Conservation (phyloP, 2,113 vertebrate genomes). For the Pseudorasbora parva region DNA sequence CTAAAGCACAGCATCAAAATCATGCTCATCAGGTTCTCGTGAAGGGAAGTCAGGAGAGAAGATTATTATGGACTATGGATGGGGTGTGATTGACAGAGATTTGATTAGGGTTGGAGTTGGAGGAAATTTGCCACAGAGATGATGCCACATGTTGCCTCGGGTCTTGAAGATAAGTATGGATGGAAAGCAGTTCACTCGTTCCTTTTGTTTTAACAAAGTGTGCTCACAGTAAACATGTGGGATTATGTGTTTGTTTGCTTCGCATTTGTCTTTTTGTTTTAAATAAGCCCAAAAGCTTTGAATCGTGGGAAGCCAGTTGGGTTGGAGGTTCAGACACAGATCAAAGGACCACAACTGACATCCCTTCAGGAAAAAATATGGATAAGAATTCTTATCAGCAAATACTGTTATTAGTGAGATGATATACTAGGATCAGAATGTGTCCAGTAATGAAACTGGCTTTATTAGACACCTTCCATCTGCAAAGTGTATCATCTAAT, state of each 20-base stretch:
- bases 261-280: background rate
- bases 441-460: background rate
- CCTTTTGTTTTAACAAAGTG: background rate
- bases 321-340: background rate
- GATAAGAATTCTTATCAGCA: constrained; percentile 15
- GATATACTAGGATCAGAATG: background rate
- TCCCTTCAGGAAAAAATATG: background rate
- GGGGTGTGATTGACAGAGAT: background rate
- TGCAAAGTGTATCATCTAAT: constrained; percentile 21
- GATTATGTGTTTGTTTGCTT: background rate
- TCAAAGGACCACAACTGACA: background rate
- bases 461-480: constrained; percentile 15
- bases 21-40: background rate
- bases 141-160: background rate
- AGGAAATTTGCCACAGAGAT: constrained; percentile 8
- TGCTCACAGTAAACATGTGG: background rate
- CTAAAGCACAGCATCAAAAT: background rate
- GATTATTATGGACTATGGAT: background rate
- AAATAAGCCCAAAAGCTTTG: background rate
- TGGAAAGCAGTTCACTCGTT: background rate
- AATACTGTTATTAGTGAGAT: background rate
- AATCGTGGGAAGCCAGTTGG: background rate
- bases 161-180: background rate
- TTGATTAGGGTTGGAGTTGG: constrained; percentile 1
- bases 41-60: constrained; percentile 1